Evolutionary conservation across 2,888 invertebrate species (phyloP).

Genomic region (Augiades crinisus): DNA sequence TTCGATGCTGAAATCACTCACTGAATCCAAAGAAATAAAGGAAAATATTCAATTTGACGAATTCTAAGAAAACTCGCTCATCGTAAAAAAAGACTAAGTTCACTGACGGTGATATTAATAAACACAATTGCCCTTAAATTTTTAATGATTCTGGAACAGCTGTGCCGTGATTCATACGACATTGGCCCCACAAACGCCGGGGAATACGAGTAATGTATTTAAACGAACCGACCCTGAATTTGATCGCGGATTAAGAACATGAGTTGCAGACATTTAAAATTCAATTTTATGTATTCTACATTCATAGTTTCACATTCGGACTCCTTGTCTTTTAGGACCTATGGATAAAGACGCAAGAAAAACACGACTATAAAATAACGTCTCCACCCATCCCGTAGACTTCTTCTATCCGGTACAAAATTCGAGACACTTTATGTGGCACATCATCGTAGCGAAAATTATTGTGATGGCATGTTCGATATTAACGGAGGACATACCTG

Average conservation of each 20-base stretch:
- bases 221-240: constrained; percentile 58
- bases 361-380: no score
- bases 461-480: no score
- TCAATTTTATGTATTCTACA: no score
- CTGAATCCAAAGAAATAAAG: constrained; percentile 14
- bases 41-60: constrained; percentile 16
- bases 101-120: constrained; percentile 49
- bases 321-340: no score
- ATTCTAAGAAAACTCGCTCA: constrained; percentile 21
- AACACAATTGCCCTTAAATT: constrained; percentile 69
- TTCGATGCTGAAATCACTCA: constrained; percentile 1
- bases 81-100: constrained; percentile 19
- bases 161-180: constrained; percentile 71
- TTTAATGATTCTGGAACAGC: constrained; percentile 71
- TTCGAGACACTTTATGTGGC: no score
- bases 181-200: constrained; percentile 62
- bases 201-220: constrained; percentile 56
- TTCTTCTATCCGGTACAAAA: no score
- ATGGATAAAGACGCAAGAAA: no score
- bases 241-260: constrained; percentile 55
- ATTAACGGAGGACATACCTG: no score
- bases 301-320: no score
- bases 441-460: constrained; percentile 33
- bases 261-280: no score
- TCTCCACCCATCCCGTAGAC: no score